Conservation (phyloP, 2,888 invertebrate genomes). For the Galerucella pusilla region DNA sequence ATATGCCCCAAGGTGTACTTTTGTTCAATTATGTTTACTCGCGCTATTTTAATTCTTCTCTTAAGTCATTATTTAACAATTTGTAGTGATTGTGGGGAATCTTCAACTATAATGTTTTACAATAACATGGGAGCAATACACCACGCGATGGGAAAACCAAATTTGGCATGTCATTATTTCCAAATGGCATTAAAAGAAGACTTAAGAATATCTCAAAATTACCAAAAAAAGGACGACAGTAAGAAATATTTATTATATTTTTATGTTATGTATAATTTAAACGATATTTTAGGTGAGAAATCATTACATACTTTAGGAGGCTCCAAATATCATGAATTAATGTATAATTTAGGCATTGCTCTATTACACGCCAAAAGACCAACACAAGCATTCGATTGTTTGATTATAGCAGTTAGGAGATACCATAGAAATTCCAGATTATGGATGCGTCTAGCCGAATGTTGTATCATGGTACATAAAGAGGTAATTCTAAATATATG, state of each 20-base stretch:
- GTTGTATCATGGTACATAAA: conserved; percentile 79
- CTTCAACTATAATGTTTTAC: conserved; percentile 73
- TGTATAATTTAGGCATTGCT: conserved; percentile 87
- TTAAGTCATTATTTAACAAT: neutral
- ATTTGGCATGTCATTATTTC: conserved; percentile 82
- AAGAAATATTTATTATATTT: conserved; percentile 16
- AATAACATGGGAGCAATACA: conserved; percentile 88
- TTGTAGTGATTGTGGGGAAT: conserved; percentile 70
- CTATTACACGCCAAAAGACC: conserved; percentile 84
- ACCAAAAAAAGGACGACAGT: conserved; percentile 57
- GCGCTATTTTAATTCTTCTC: no score
- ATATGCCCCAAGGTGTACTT: no score
- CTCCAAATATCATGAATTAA: conserved; percentile 73
- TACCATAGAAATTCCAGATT: conserved; percentile 89
- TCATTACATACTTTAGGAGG: conserved; percentile 74
- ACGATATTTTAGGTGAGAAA: conserved; percentile 59
- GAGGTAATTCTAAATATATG: conserved; percentile 57
- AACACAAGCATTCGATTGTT: conserved; percentile 89
- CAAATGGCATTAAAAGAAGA: conserved; percentile 84
- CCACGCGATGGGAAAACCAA: conserved; percentile 83
- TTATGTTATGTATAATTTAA: neutral
- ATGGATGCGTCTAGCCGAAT: conserved; percentile 94
- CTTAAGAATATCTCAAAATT: conserved; percentile 63
- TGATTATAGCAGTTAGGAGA: conserved; percentile 85
- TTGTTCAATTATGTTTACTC: no score